Evolutionary conservation across 2,113 vertebrate genomes (phyloP).

Genomic region (Toxotes chatareus): DNA sequence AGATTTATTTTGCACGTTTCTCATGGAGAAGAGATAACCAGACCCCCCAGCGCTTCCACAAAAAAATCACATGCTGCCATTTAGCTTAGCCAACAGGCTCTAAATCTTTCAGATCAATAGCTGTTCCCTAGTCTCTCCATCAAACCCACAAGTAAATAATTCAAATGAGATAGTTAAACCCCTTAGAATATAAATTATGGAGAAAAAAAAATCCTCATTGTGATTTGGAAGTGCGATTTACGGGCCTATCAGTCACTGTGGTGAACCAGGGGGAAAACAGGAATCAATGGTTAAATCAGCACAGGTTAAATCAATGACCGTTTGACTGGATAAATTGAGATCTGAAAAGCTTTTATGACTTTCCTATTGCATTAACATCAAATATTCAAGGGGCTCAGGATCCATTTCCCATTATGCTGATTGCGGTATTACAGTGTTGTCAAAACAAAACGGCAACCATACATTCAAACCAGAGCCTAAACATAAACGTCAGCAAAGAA

Average conservation of each 20-base stretch:
- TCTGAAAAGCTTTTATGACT: conserved; percentile 78
- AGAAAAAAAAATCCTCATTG: conserved; percentile 60
- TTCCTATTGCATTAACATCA: conserved; percentile 78
- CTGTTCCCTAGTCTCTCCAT: conserved; percentile 75
- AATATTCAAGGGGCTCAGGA: conserved; percentile 75
- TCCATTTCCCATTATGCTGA: conserved; percentile 65
- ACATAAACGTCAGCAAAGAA: not conserved
- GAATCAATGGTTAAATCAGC: conserved; percentile 64
- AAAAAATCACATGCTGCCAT: conserved; percentile 62
- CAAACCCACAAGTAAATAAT: conserved; percentile 83
- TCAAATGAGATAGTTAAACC: conserved; percentile 82
- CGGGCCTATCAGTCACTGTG: conserved; percentile 41
- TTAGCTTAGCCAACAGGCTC: conserved; percentile 78
- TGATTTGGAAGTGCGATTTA: conserved; percentile 68
- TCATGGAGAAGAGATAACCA: conserved; percentile 62
- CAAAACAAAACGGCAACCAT: conserved; percentile 57
- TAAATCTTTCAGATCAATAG: conserved; percentile 83
- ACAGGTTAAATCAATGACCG: conserved; percentile 75
- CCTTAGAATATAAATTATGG: conserved; percentile 75
- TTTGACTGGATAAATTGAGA: conserved; percentile 77
- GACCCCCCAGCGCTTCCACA: conserved; percentile 58
- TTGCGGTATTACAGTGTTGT: conserved; percentile 38
- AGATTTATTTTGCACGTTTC: conserved; percentile 33
- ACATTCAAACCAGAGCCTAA: not conserved
- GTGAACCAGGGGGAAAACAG: conserved; percentile 37